Evolutionary conservation across 2,888 invertebrate genomes (phyloP), one percentile per base, ranked within the genome.

Genomic region (Tiliacea aurago): DNA sequence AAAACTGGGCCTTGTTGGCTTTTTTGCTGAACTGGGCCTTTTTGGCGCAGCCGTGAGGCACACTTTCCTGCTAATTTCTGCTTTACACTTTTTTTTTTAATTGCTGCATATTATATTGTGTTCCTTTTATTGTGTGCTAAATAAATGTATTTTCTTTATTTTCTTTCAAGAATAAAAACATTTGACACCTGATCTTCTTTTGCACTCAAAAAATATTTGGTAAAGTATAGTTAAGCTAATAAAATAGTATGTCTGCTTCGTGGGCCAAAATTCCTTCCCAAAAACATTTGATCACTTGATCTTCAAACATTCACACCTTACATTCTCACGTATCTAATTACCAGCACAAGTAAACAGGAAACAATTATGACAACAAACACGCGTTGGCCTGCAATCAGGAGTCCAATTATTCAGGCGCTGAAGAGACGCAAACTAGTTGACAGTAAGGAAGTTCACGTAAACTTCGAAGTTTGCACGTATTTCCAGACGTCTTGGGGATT

Each of bases 351-450:
- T 59, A 70, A 67, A 80, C 63, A 65, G 15, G 11, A 77, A 41
- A 75, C 73, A 83, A 74, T 80, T 70, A 80, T 74, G 71, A 73
- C 59, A 61, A 63, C 74, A 81, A 79, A 84, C 79, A 86, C 71
- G 70, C 64, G 80, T 80, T 65, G 28, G 62, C 49, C 68, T 83
- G 81, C 86, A 87, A 86, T 87, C 86, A 86, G 65, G 63, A 73
- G 70, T 78, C 69, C 80, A 86, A 87, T 87, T 86, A 87, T 63
- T 70, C 81, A 65, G 71, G 49, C 73, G 76, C 78, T 84, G 69
- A 71, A 79, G 73, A 63, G 75, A 69, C 71, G 51, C 75, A 64
- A 80, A 80, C 80, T 82, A 75, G 71, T 75, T 62, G 66, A 45
- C 62, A 68, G 51, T 70, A 23, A 63, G 68, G 59, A 76, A 78